Evolutionary conservation across 2,888 invertebrate species (phyloP).

Genomic region (Anarsia innoxiella): DNA sequence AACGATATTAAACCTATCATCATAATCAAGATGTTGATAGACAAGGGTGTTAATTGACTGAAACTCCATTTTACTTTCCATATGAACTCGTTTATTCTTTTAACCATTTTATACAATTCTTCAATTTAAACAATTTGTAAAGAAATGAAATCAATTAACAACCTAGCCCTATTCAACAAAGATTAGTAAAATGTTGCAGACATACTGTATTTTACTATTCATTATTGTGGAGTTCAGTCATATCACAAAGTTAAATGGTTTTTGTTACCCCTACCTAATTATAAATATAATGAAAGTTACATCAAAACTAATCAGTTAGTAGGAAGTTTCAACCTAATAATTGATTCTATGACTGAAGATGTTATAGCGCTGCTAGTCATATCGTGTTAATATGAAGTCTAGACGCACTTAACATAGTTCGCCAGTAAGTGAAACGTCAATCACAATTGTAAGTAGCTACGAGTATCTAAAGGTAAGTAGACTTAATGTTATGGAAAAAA

Average conservation of each 20-base stretch:
- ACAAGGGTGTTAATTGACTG: constrained; percentile 76
- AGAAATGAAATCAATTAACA: constrained; percentile 68
- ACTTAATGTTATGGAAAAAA: no score
- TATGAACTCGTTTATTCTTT: constrained; percentile 68
- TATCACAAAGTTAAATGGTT: constrained; percentile 49
- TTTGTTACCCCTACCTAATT: constrained; percentile 22
- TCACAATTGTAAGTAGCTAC: no score
- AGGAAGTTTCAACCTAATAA: no score
- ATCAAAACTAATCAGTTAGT: constrained; percentile 29
- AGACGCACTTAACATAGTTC: no score
- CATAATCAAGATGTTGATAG: constrained; percentile 53
- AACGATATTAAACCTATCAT: neutral
- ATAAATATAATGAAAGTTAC: constrained; percentile 29
- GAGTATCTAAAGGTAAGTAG: no score
- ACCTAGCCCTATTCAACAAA: constrained; percentile 66
- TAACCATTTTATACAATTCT: constrained; percentile 67
- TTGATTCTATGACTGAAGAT: no score
- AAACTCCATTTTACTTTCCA: constrained; percentile 69
- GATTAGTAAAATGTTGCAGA: constrained; percentile 27
- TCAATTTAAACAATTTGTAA: constrained; percentile 52
- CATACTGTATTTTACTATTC: no score
- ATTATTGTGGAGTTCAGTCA: constrained; percentile 75
- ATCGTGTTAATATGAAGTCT: no score
- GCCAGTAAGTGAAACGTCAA: no score
- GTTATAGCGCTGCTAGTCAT: no score